phyloP scores from a whole-genome alignment of 2,113 vertebrate genomes.

The Guaruba guarouba region DNA sequence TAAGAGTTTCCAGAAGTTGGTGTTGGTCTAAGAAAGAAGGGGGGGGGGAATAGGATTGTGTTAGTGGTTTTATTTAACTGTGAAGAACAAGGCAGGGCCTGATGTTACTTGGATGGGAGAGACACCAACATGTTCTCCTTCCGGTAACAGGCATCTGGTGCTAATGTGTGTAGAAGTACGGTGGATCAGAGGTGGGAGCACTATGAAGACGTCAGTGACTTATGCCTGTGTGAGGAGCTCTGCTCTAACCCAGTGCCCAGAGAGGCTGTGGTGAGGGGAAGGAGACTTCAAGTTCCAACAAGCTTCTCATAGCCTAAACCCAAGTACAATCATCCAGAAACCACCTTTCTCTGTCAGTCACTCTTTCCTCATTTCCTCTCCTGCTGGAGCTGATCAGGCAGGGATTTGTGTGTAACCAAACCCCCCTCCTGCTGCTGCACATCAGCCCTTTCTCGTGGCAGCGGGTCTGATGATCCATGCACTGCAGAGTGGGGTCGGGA shows the following conservation, averaged over 20 bases:
- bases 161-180: slow-evolving; percentile 26
- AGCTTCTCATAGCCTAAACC: slow-evolving; percentile 33
- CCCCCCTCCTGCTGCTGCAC: slow-evolving; percentile 47
- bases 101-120: neutral
- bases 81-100: slow-evolving; percentile 38
- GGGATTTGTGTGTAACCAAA: slow-evolving; percentile 69
- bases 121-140: neutral
- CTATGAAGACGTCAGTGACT: neutral
- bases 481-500: neutral
- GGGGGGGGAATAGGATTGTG: neutral
- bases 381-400: slow-evolving; percentile 65
- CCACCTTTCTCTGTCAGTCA: slow-evolving; percentile 53
- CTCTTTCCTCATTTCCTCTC: slow-evolving; percentile 60
- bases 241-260: neutral
- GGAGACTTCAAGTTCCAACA: neutral
- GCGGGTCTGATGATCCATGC: neutral
- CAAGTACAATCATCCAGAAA: slow-evolving; percentile 39
- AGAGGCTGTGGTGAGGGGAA: neutral
- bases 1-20: slow-evolving; percentile 72
- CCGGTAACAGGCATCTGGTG: slow-evolving; percentile 28
- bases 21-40: slow-evolving; percentile 20
- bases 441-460: neutral
- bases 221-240: neutral
- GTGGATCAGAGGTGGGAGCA: neutral
- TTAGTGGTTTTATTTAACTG: slow-evolving; percentile 35